These are phyloP conservation scores for cattle (Bos taurus) DNA, from an alignment of 2,113 vertebrate species.

Conservation along the genomic window ARS-UCD2.0 NC_037335.1:11202501-11203000, in stretches of 20 bases:
- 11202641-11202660: not conserved
- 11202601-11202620: not conserved
- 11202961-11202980: not conserved
- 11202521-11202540: not conserved
- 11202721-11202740: not conserved
- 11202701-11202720: not conserved
- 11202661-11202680: not conserved
- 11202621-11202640: too few species aligned
- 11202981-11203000: not conserved
- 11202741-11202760: not conserved
- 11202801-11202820: not conserved
- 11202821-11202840: rapidly evolving
- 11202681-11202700: not conserved
- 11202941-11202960: not conserved
- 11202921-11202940: not conserved
- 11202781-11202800: not conserved
- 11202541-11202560: not conserved
- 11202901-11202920: rapidly evolving
- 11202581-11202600: not conserved
- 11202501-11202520: not conserved
- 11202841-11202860: not conserved
- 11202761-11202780: not conserved
- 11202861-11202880: not conserved
- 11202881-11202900: not conserved
- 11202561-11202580: not conserved